Evolutionary conservation across 2,113 vertebrate genomes (phyloP).

Genomic region (Rhombomys opimus): DNA sequence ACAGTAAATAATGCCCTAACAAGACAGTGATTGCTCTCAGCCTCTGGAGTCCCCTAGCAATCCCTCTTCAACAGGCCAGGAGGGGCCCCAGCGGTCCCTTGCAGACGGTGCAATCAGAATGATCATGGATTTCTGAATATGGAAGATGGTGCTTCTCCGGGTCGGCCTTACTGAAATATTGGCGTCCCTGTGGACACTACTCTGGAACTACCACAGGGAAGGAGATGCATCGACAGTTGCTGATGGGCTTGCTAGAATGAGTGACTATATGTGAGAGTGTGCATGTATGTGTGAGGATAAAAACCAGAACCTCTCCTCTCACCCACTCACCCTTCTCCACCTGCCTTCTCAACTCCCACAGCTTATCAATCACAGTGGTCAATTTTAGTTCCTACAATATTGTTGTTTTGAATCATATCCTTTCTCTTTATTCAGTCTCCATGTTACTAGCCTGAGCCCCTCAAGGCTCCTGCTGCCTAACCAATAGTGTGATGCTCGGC

Average conservation of each 20-base stretch:
- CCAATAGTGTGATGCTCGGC: not conserved
- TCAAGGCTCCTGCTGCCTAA: not conserved
- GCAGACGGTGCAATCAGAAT: not conserved
- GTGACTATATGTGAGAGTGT: not conserved
- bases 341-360: not conserved
- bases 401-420: not conserved
- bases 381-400: constrained; percentile 15
- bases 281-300: not conserved
- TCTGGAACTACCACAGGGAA: not conserved
- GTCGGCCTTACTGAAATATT: not conserved
- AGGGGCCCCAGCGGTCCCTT: not conserved
- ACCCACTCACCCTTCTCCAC: not conserved
- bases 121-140: not conserved
- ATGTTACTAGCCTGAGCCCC: not conserved
- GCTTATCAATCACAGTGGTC: constrained; percentile 51
- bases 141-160: not conserved
- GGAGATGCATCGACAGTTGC: not conserved
- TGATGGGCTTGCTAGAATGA: constrained; percentile 23
- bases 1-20: constrained; percentile 62
- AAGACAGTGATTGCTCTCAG: constrained; percentile 46
- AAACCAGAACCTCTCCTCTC: not conserved
- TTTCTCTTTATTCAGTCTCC: not conserved
- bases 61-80: constrained; percentile 33
- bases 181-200: not conserved
- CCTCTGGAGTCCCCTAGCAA: not conserved